Conservation (phyloP, 1,140 invertebrate species). For the Parasteatoda tepidariorum region DNA sequence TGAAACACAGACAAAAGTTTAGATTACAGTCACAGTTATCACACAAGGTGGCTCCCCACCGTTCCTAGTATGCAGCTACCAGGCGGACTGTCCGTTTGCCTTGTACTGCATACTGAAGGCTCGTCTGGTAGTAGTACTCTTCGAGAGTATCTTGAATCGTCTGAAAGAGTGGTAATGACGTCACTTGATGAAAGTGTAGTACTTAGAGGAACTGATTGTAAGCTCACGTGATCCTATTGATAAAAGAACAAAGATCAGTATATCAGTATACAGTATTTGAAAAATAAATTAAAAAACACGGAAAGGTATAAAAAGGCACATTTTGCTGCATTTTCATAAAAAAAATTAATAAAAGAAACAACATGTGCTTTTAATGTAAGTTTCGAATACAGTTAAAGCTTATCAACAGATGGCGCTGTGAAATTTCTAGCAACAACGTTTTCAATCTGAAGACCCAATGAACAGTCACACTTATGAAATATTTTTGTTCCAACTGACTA, state of each 20-base stretch:
- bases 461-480: too few relatives aligned
- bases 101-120: neutral
- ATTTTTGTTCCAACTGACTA: too few relatives aligned
- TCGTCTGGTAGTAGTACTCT: constrained; percentile 37
- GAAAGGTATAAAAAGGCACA: too few relatives aligned
- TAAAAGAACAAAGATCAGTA: neutral
- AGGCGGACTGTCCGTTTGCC: neutral
- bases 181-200: constrained; percentile 29
- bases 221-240: constrained; percentile 54
- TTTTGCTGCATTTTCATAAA: neutral
- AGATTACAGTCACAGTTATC: neutral
- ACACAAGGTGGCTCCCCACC: constrained; percentile 52
- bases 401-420: too few relatives aligned
- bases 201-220: constrained; percentile 55
- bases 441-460: too few relatives aligned
- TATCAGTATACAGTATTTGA: too few relatives aligned
- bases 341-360: neutral
- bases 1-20: neutral
- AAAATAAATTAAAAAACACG: too few relatives aligned
- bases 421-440: too few relatives aligned
- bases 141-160: constrained; percentile 27
- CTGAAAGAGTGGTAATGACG: constrained; percentile 35
- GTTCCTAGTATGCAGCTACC: constrained; percentile 42
- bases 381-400: too few relatives aligned
- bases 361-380: too few relatives aligned